Evolutionary conservation across 2,113 vertebrate genomes (phyloP).

Genomic region (Rhagologus leucostigma): DNA sequence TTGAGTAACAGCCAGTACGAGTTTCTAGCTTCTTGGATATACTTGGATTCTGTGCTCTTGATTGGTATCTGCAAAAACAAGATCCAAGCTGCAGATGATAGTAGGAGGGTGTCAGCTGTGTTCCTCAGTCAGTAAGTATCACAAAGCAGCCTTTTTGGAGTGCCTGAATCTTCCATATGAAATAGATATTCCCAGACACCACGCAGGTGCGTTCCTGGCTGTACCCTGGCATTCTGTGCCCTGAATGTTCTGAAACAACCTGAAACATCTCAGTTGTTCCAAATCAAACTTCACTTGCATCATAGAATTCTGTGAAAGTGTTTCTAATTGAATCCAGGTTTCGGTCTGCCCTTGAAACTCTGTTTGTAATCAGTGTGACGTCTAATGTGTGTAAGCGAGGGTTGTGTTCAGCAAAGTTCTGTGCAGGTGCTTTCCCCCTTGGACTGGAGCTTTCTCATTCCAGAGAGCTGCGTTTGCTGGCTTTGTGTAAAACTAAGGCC

Average conservation of each 20-base stretch:
- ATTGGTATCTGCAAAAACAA: neutral
- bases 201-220: rapidly evolving
- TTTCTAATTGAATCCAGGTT: neutral
- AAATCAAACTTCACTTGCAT: neutral
- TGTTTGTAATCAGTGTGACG: neutral
- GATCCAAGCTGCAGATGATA: neutral
- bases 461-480: rapidly evolving
- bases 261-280: neutral
- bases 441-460: neutral
- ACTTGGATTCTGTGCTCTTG: rapidly evolving
- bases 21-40: neutral
- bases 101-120: neutral
- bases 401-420: neutral
- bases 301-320: neutral
- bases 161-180: neutral
- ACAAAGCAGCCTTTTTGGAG: neutral
- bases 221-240: neutral
- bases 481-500: neutral
- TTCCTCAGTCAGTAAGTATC: neutral
- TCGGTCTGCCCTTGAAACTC: neutral
- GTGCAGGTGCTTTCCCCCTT: neutral
- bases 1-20: neutral
- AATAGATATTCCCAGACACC: neutral
- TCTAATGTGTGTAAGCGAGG: rapidly evolving
- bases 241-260: neutral